Evolutionary conservation across 64 coral and sea anemone genomes (phyloP).

Genomic region (Montipora efflorescens): DNA sequence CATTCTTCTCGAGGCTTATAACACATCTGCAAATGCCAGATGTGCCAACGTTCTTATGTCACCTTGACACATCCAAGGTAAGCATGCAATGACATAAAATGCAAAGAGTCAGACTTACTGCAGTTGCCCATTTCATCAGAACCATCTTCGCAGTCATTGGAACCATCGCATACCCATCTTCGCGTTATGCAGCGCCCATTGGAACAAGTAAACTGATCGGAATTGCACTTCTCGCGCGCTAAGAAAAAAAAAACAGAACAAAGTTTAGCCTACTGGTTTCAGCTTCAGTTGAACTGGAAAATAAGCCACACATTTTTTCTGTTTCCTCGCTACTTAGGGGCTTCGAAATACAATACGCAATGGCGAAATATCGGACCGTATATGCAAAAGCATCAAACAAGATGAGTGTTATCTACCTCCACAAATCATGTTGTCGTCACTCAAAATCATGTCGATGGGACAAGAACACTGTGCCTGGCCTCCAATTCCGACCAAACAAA

Average conservation of each 20-base stretch:
- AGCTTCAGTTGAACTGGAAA: too few species aligned
- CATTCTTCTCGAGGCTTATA: too few species aligned
- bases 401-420: slow-evolving; percentile 8
- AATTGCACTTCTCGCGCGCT: slow-evolving; percentile 19
- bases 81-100: not conserved
- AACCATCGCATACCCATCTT: slow-evolving; percentile 47
- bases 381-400: not conserved
- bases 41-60: not conserved
- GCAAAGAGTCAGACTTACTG: slow-evolving; percentile 38
- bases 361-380: too few species aligned
- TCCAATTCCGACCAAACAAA: slow-evolving; percentile 31
- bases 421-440: slow-evolving; percentile 47
- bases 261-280: not conserved
- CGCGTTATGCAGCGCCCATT: slow-evolving; percentile 27
- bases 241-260: not conserved
- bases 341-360: too few species aligned
- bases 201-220: slow-evolving; percentile 34
- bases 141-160: slow-evolving; percentile 38
- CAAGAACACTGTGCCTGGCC: slow-evolving; percentile 59
- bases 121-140: slow-evolving; percentile 56
- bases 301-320: too few species aligned
- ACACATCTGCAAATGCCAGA: not conserved
- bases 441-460: slow-evolving; percentile 23
- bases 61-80: not conserved
- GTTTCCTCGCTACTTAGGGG: too few species aligned